Evolutionary conservation across 1,140 invertebrate genomes (phyloP).

Genomic region (Drosophila nikananu): DNA sequence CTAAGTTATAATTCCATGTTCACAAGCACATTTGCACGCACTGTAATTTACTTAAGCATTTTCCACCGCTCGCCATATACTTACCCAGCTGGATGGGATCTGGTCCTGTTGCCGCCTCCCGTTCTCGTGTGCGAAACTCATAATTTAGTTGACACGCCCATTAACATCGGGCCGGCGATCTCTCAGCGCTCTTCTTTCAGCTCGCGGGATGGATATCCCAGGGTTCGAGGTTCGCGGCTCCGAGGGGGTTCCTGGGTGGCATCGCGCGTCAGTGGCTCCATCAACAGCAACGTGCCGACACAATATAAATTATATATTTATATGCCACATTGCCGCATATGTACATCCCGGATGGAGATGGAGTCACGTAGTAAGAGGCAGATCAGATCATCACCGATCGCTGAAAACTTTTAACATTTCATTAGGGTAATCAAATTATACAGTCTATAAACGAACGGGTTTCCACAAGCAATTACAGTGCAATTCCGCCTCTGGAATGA

Average conservation of each 20-base stretch:
- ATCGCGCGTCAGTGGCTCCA: slow-evolving; percentile 77
- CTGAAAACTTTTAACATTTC: slow-evolving; percentile 45
- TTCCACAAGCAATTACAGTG: slow-evolving; percentile 33
- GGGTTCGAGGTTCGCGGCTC: slow-evolving; percentile 14
- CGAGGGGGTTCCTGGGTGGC: slow-evolving; percentile 61
- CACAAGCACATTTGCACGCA: slow-evolving; percentile 85
- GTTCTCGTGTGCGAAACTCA: slow-evolving; percentile 77
- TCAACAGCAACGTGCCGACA: slow-evolving; percentile 74
- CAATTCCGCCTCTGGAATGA: slow-evolving; percentile 18
- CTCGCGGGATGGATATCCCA: slow-evolving; percentile 2
- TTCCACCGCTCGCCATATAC: slow-evolving; percentile 69
- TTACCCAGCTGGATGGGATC: slow-evolving; percentile 33
- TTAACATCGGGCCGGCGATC: slow-evolving; percentile 60
- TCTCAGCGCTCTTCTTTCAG: slow-evolving; percentile 7
- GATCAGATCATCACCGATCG: slow-evolving; percentile 29
- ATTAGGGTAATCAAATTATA: slow-evolving; percentile 47
- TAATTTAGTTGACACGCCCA: slow-evolving; percentile 83
- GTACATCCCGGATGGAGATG: slow-evolving; percentile 42
- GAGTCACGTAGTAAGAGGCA: slow-evolving; percentile 35
- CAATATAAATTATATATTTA: slow-evolving; percentile 78
- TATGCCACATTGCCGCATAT: slow-evolving; percentile 34
- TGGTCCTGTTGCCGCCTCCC: slow-evolving; percentile 45
- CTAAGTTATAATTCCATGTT: slow-evolving; percentile 83
- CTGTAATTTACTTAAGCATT: slow-evolving; percentile 85
- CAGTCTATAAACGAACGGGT: slow-evolving; percentile 46